Evolutionary conservation across 92 coral and sea anemone genomes (phyloP), one percentile per base, ranked within the genome.

Genomic region (Micromussa lordhowensis): DNA sequence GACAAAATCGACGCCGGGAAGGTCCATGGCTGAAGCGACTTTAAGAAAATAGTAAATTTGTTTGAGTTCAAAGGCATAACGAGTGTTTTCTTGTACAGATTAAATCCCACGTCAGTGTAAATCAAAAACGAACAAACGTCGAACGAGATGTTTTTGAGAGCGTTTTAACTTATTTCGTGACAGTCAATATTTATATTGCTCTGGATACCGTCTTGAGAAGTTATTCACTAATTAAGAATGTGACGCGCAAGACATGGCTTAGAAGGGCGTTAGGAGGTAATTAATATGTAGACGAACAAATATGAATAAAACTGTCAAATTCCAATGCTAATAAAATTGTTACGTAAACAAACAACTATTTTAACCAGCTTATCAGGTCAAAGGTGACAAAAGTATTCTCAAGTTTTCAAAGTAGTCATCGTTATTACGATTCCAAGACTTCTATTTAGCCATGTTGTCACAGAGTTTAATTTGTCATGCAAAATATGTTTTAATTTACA

Each of bases 11-110:
- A 97, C 38, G 94, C 94, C 21, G 99, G 96, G 58, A 97, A 87
- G 26, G 98, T 96, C 98, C 98, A 97, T 19, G 99, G 99, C 61
- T 94, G 90, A 10, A 96, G 82, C 1, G 97, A 84, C 18, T 76
- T 80, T 16, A 80, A 51, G 78, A 87, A 87, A 35, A 84, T 55
- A 24, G 71, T 7, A 79, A 73, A 59, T 6, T 68, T 84, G 72
- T 36, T 74, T n/a, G 71, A 36, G 81, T 38, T 15, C 31, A 24
- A 84, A 58, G 80, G 36, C 88, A 84, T 84, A 4, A 21, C 26
- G 31, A n/a, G 2, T 73, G 78, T 73, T 32, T 38, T 28, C 36
- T 79, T 18, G 11, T 10, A 38, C 54, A 32, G 53, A 3, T 73
- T 36, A 15, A 15, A 26, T 16, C 38, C 68, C 77, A n/a, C 28